phyloP scores from a whole-genome alignment of 2,888 invertebrate genomes.

The Chymomyza fuscimana region DNA sequence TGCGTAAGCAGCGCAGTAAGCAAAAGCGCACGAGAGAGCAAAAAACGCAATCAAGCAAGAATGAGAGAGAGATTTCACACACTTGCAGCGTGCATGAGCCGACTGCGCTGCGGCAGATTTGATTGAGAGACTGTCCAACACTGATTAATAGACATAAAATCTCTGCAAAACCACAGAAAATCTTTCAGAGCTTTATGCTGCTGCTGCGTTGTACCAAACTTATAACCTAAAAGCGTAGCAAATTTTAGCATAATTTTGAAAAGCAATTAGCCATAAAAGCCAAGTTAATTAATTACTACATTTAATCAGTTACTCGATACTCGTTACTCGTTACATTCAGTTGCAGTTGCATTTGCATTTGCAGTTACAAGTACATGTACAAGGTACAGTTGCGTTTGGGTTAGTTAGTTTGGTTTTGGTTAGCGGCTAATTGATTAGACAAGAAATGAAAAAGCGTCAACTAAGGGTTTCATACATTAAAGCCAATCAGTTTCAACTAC shows the following conservation, averaged over 20 bases:
- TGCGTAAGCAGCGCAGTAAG: too few relatives aligned
- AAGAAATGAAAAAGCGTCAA: constrained; percentile 40
- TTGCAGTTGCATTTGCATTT: not conserved
- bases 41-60: too few relatives aligned
- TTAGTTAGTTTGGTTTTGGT: constrained; percentile 22
- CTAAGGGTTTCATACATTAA: constrained; percentile 38
- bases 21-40: too few relatives aligned
- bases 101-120: too few relatives aligned
- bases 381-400: constrained; percentile 17
- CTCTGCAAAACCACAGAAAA: too few relatives aligned
- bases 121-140: too few relatives aligned
- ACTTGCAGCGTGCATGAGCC: too few relatives aligned
- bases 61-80: too few relatives aligned
- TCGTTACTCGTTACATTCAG: not conserved
- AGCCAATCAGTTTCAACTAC: constrained; percentile 67
- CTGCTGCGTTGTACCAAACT: not conserved
- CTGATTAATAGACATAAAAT: too few relatives aligned
- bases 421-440: constrained; percentile 37
- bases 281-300: not conserved
- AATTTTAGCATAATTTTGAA: not conserved
- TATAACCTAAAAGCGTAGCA: not conserved
- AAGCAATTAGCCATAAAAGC: not conserved
- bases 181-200: too few relatives aligned
- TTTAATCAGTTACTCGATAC: not conserved
- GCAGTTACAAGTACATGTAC: constrained; percentile 2